Evolutionary conservation across 2,888 invertebrate genomes (phyloP).

Genomic region (Palloptera scutellata): DNA sequence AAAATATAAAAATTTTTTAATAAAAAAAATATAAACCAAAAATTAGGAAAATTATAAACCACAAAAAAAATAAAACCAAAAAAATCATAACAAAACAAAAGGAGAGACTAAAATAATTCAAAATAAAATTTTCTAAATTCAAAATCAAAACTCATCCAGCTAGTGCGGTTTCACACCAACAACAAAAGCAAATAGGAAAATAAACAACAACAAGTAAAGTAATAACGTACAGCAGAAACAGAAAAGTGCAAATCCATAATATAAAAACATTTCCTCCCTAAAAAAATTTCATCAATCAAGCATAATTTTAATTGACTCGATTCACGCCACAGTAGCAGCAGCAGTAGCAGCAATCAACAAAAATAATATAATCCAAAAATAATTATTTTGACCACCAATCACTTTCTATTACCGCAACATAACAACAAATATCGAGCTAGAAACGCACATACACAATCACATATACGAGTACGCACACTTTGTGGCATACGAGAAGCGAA

Average conservation of each 20-base stretch:
- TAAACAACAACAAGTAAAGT: neutral
- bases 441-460: conserved; percentile 4
- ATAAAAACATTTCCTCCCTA: neutral
- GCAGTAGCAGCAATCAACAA: conserved; percentile 27
- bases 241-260: neutral
- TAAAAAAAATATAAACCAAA: conserved; percentile 33
- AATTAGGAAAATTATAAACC: conserved; percentile 29
- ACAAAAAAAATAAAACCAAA: conserved; percentile 19
- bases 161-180: conserved; percentile 20
- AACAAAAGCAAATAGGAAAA: neutral
- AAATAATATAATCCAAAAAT: conserved; percentile 21
- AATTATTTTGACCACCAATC: conserved; percentile 28
- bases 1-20: conserved; percentile 32
- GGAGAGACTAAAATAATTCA: too few species aligned
- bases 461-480: too few species aligned
- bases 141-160: conserved; percentile 15
- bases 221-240: neutral
- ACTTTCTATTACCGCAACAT: conserved; percentile 13
- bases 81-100: conserved; percentile 24
- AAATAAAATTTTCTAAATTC: conserved; percentile 8
- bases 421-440: neutral
- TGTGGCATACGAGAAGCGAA: neutral
- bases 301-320: neutral
- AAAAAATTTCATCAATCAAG: neutral
- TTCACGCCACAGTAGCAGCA: conserved; percentile 8